Percentiles rank a stretch among this genome's conserved stretches.
These are phyloP conservation scores for Notolabrus celidotus DNA, from an alignment of 2,797 vertebrate species.

Conservation along the genomic window DNA sequence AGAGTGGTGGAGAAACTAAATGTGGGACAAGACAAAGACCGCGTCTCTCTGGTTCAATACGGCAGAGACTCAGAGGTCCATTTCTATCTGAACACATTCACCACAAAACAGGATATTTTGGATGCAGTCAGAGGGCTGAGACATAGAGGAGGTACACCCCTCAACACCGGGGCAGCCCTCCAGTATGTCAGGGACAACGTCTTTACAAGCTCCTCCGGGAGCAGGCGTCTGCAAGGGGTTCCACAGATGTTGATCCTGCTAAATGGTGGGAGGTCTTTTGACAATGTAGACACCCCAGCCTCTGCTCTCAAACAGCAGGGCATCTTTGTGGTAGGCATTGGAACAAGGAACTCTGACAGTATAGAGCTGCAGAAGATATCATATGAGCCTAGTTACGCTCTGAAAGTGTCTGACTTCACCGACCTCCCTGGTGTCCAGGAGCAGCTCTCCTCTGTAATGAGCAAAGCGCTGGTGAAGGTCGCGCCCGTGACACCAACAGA, in stretches of 20 bases:
- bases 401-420: slow-evolving; percentile 55
- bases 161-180: slow-evolving; percentile 72
- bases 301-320: slow-evolving; percentile 56
- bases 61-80: slow-evolving; percentile 69
- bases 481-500: slow-evolving; percentile 49
- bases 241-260: slow-evolving; percentile 71
- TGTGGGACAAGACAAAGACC: slow-evolving; percentile 67
- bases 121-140: slow-evolving; percentile 66
- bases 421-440: slow-evolving; percentile 64
- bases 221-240: slow-evolving; percentile 63
- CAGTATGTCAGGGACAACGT: slow-evolving; percentile 68
- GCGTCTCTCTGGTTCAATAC: slow-evolving; percentile 76
- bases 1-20: slow-evolving; percentile 66
- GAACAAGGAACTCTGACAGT: slow-evolving; percentile 59
- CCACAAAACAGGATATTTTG: slow-evolving; percentile 69
- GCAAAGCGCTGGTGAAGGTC: slow-evolving; percentile 29
- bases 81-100: slow-evolving; percentile 79
- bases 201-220: slow-evolving; percentile 66
- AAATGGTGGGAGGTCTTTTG: slow-evolving; percentile 62
- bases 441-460: slow-evolving; percentile 42
- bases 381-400: slow-evolving; percentile 45
- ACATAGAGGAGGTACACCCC: slow-evolving; percentile 73
- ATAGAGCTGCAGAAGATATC: slow-evolving; percentile 64
- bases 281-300: slow-evolving; percentile 54
- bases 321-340: slow-evolving; percentile 67